Evolutionary conservation across 2,113 vertebrate species (phyloP).

Genomic region (Ursus arctos): DNA sequence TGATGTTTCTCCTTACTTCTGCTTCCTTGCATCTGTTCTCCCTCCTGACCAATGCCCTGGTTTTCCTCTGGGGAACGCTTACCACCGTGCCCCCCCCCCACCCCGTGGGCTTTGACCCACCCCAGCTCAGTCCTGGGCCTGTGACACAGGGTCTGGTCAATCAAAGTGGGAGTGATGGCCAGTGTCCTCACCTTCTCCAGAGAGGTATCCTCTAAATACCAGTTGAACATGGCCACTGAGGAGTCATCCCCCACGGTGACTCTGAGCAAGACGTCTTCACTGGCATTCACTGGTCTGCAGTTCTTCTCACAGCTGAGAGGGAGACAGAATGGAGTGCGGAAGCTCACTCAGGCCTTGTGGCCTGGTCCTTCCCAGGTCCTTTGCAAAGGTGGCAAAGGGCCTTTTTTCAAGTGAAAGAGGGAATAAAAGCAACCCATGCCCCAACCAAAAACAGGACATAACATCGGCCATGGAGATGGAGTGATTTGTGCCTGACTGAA

Average conservation of each 20-base stretch:
- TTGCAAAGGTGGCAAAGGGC: not conserved
- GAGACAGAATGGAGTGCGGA: not conserved
- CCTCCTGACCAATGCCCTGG: not conserved
- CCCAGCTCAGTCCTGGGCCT: not conserved
- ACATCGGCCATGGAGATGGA: too few relatives aligned
- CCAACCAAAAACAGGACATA: not conserved
- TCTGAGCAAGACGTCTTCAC: slow-evolving; percentile 75
- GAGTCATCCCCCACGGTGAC: slow-evolving; percentile 73
- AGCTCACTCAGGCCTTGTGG: accelerated
- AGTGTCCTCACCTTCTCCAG: slow-evolving; percentile 84
- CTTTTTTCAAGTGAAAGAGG: not conserved
- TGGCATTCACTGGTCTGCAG: slow-evolving; percentile 81
- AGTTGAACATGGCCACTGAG: slow-evolving; percentile 75
- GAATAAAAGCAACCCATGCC: not conserved
- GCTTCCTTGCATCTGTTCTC: not conserved
- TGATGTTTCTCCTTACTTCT: not conserved
- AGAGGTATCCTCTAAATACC: slow-evolving; percentile 86
- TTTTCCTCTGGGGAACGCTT: too few relatives aligned
- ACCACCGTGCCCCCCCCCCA: accelerated
- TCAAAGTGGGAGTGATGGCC: not conserved
- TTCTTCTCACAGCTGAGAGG: slow-evolving; percentile 88
- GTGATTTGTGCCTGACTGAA: not conserved
- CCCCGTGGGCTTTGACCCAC: accelerated
- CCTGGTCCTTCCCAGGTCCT: not conserved
- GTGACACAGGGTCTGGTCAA: not conserved